Evolutionary conservation across 2,797 vertebrate species (phyloP).

Genomic region (Sebastes wilsoni): DNA sequence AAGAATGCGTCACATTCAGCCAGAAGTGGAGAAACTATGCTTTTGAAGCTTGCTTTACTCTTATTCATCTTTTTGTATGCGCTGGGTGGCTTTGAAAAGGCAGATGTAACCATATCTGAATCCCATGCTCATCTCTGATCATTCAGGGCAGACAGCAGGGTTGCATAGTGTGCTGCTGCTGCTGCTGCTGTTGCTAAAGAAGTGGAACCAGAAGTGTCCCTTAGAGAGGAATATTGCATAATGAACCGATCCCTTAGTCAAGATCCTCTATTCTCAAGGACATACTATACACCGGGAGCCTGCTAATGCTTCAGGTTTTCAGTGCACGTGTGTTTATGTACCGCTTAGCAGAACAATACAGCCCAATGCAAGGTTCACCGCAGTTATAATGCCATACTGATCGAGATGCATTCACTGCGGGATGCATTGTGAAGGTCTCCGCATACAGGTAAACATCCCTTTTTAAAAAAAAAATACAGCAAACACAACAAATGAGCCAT

Average conservation of each 20-base stretch:
- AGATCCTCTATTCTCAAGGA: constrained; percentile 55
- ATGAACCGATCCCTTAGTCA: constrained; percentile 48
- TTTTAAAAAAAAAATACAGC: background rate
- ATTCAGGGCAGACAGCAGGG: constrained; percentile 32
- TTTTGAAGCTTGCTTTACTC: background rate
- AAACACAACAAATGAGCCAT: constrained; percentile 37
- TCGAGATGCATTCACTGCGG: constrained; percentile 1
- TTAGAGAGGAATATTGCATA: constrained; percentile 53
- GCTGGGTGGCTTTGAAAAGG: constrained; percentile 2
- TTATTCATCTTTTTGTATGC: background rate
- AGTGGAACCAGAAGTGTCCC: constrained; percentile 43
- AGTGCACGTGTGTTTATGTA: background rate
- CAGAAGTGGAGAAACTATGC: background rate
- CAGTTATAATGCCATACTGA: constrained; percentile 41
- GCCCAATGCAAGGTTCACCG: constrained; percentile 7
- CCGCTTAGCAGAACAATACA: background rate
- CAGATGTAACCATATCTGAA: constrained; percentile 19
- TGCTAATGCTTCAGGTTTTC: constrained; percentile 35
- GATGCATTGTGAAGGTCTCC: constrained; percentile 20
- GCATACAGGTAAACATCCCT: constrained; percentile 6
- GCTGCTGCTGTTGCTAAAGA: constrained; percentile 21
- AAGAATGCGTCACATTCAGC: background rate
- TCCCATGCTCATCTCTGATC: constrained; percentile 18
- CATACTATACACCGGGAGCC: constrained; percentile 25
- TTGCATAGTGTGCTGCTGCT: background rate